Evolutionary conservation across 2,113 vertebrate genomes (phyloP).

Genomic region (Chroicocephalus ridibundus): DNA sequence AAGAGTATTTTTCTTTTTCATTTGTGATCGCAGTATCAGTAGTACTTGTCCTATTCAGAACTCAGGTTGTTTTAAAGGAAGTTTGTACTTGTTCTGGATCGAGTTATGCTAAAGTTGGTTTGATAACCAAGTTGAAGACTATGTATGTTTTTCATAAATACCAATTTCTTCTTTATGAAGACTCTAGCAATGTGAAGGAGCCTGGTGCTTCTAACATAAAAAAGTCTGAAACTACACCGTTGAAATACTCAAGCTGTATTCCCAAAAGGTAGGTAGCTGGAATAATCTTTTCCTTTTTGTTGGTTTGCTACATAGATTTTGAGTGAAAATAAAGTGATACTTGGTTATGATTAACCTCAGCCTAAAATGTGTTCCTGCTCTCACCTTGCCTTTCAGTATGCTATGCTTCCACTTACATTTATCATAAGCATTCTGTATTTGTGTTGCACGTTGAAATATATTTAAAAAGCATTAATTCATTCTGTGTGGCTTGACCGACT

Average conservation of each 20-base stretch:
- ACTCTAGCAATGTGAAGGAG: background rate
- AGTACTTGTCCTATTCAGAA: background rate
- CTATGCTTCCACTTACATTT: background rate
- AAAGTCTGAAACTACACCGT: background rate
- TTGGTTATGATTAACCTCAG: background rate
- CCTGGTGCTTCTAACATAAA: slow-evolving; percentile 42
- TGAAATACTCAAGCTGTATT: slow-evolving; percentile 7
- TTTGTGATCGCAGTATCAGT: background rate
- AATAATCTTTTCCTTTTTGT: background rate
- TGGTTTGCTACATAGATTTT: background rate
- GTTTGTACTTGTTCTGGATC: background rate
- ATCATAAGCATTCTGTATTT: background rate
- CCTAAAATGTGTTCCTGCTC: background rate
- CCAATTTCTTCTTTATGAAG: background rate
- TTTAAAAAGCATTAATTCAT: background rate
- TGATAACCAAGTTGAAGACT: background rate
- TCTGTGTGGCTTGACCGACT: background rate
- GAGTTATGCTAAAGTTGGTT: background rate
- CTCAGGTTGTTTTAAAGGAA: background rate
- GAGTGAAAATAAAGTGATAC: no score
- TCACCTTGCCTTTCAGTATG: background rate
- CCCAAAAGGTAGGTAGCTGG: slow-evolving; percentile 56
- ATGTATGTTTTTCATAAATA: background rate
- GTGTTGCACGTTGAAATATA: background rate
- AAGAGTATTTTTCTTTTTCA: background rate